phyloP scores from a whole-genome alignment of 1,140 invertebrate species.

The Zophobas atratus region DNA sequence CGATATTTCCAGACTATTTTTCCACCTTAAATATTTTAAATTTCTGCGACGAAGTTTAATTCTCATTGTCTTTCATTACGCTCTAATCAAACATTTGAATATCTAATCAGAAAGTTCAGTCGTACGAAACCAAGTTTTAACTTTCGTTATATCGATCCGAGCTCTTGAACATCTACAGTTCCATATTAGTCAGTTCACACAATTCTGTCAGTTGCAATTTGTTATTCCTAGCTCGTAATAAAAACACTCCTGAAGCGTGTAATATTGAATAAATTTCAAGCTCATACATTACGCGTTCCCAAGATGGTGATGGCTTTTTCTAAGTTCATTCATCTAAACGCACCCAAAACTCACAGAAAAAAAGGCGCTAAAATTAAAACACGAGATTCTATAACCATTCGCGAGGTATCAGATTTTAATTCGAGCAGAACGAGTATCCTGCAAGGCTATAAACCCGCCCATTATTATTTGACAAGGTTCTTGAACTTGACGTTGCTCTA shows the following conservation, averaged over 20 bases:
- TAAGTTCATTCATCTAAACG: conserved; percentile 23
- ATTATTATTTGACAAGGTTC: conserved; percentile 18
- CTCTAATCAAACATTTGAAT: too few relatives aligned
- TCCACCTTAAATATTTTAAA: too few relatives aligned
- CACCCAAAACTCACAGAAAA: conserved; percentile 18
- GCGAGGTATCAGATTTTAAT: neutral
- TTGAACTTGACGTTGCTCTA: conserved; percentile 23
- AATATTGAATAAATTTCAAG: conserved; percentile 30
- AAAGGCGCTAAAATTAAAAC: conserved; percentile 9
- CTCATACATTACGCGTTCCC: conserved; percentile 10
- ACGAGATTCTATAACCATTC: neutral
- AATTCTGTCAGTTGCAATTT: neutral
- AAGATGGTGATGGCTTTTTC: neutral
- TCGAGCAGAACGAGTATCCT: neutral
- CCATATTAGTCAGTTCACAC: neutral
- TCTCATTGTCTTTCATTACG: too few relatives aligned
- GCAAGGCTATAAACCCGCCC: conserved; percentile 6
- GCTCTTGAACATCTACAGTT: neutral
- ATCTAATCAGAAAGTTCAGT: too few relatives aligned
- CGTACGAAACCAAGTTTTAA: neutral
- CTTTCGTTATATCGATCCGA: neutral
- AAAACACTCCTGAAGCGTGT: conserved; percentile 41
- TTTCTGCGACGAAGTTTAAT: too few relatives aligned
- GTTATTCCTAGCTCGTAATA: conserved; percentile 10
- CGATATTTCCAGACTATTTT: too few relatives aligned